Conservation (phyloP, 2,113 vertebrate genomes). For the Silurus glanis region DNA sequence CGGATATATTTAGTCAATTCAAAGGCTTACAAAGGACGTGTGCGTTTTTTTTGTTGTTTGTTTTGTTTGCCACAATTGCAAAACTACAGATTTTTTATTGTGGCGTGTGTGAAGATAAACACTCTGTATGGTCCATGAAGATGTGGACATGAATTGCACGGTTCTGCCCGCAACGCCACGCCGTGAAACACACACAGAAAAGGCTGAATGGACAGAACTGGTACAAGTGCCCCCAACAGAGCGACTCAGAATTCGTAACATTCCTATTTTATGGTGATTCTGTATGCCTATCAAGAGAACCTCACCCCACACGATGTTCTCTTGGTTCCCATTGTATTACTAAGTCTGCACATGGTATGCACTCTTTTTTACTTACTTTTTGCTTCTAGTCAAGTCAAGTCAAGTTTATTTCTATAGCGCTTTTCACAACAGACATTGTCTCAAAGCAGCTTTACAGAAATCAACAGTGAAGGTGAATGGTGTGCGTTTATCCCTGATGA, state of each 20-base stretch:
- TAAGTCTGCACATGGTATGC: background rate
- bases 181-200: conserved; percentile 75
- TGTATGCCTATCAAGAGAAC: conserved; percentile 56
- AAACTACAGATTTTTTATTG: background rate
- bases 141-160: conserved; percentile 74
- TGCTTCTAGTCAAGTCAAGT: no score
- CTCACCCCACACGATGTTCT: conserved; percentile 62
- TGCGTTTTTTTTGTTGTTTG: background rate
- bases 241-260: conserved; percentile 53
- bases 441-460: no score
- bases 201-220: conserved; percentile 58
- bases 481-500: no score
- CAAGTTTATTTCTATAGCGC: no score
- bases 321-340: background rate
- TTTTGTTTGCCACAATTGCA: background rate
- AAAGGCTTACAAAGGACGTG: background rate
- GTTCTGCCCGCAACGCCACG: conserved; percentile 68
- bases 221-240: conserved; percentile 43
- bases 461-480: no score
- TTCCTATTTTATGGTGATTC: conserved; percentile 62
- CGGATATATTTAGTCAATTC: background rate
- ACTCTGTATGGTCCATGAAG: conserved; percentile 43
- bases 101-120: conserved; percentile 62
- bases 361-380: background rate
- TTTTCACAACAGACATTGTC: no score